Percentiles rank a stretch among this genome's conserved stretches.
These are phyloP conservation scores for Clunio marinus DNA, from an alignment of 2,888 invertebrate genomes.

Conservation along the genomic window DNA sequence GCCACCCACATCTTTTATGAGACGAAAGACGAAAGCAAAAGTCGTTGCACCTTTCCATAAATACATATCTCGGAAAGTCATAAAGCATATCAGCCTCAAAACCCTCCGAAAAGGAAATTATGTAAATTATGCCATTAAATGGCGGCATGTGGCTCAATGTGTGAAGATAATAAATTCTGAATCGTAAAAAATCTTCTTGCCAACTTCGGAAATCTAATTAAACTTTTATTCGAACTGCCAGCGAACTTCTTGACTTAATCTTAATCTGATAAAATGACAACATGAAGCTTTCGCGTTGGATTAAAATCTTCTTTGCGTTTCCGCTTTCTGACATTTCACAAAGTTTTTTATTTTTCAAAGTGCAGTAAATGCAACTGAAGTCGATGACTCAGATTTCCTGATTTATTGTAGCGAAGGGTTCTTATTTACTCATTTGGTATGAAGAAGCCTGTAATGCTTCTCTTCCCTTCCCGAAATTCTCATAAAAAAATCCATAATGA, in stretches of 20 bases:
- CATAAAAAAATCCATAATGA: slow-evolving; percentile 2
- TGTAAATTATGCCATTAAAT: slow-evolving; percentile 21
- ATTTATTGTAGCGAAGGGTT: not conserved
- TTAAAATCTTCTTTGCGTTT: slow-evolving; percentile 3
- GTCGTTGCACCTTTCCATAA: not conserved
- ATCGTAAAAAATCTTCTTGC: slow-evolving; percentile 2
- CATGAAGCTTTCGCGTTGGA: no score
- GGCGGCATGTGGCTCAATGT: slow-evolving; percentile 16
- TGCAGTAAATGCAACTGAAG: slow-evolving; percentile 4
- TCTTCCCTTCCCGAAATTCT: not conserved
- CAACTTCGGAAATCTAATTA: slow-evolving; percentile 23
- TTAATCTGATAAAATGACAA: slow-evolving; percentile 9
- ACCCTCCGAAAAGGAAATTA: not conserved
- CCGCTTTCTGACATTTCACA: not conserved
- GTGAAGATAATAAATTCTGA: slow-evolving; percentile 23
- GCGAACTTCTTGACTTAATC: slow-evolving; percentile 16
- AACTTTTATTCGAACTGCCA: slow-evolving; percentile 5
- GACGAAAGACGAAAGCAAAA: no score
- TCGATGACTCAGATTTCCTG: slow-evolving; percentile 8
- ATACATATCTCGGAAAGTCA: not conserved
- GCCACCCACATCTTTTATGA: no score
- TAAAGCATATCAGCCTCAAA: not conserved
- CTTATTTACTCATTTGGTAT: not conserved
- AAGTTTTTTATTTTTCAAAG: no score
- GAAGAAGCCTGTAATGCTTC: not conserved